Conservation (phyloP, 1,140 invertebrate species). For the Stenopsyche tienmushanensis region DNA sequence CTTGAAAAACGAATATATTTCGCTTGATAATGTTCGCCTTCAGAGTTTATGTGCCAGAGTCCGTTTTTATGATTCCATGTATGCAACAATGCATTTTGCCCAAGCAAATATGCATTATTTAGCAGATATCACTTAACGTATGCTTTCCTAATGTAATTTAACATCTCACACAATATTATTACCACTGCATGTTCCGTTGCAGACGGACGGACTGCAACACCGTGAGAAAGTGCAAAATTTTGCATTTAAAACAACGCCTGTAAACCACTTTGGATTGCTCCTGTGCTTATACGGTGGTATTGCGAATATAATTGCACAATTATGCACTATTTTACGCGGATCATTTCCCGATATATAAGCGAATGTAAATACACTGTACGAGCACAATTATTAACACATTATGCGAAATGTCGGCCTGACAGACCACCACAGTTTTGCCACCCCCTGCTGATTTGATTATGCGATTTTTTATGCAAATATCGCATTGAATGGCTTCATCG, state of each 20-base stretch:
- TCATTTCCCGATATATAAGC: not conserved
- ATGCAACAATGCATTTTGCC: conserved; percentile 1
- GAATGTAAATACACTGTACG: no score
- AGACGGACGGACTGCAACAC: no score
- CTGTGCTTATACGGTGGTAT: not conserved
- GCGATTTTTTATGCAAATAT: no score
- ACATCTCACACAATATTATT: conserved; percentile 7
- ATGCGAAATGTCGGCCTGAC: no score
- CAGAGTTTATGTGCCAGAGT: no score
- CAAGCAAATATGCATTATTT: conserved; percentile 2
- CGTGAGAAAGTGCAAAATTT: conserved; percentile 16
- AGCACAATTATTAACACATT: no score
- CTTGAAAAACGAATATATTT: no score
- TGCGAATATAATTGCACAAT: not conserved
- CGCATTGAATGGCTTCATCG: no score
- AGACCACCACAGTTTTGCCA: no score
- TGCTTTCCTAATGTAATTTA: conserved; percentile 27
- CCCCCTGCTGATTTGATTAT: no score
- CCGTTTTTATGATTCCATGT: no score
- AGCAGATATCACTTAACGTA: conserved; percentile 10
- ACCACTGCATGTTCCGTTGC: not conserved
- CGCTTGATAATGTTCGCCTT: no score
- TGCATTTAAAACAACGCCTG: not conserved
- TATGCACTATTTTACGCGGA: not conserved
- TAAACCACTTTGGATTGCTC: not conserved